Conservation (phyloP, 2,888 invertebrate species). For the Drosophila borealis region DNA sequence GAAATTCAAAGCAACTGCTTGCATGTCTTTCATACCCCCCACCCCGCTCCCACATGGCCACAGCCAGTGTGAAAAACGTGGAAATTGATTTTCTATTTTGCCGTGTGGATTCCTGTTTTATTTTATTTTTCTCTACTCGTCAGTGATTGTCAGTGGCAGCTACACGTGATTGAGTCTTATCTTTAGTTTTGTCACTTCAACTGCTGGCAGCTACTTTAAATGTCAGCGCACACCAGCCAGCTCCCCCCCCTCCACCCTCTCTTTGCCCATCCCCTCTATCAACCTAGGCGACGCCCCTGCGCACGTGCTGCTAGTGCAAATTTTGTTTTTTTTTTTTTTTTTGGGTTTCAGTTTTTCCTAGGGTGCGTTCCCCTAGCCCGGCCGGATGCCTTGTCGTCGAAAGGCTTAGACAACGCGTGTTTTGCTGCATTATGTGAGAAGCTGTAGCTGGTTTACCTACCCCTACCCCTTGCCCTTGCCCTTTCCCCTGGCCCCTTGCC, state of each 20-base stretch:
- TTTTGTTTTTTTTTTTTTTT: conserved; percentile 28
- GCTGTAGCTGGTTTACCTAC: conserved; percentile 10
- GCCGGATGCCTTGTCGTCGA: conserved; percentile 46
- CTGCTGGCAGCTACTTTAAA: conserved; percentile 78
- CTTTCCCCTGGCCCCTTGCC: conserved; percentile 7
- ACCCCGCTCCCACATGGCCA: conserved; percentile 11
- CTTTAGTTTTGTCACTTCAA: conserved; percentile 80
- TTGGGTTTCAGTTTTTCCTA: conserved; percentile 30
- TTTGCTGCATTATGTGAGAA: conserved; percentile 35
- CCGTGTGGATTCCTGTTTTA: conserved; percentile 35
- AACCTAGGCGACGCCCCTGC: background rate
- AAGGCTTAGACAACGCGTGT: conserved; percentile 67
- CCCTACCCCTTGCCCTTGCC: conserved; percentile 3
- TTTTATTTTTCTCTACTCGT: conserved; percentile 17
- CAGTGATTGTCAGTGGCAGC: conserved; percentile 69
- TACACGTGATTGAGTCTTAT: conserved; percentile 79
- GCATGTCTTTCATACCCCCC: conserved; percentile 48
- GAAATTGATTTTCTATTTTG: conserved; percentile 79
- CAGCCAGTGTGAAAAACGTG: conserved; percentile 62
- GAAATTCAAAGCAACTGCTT: conserved; percentile 79
- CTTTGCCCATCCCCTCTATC: conserved; percentile 12
- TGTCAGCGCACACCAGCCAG: conserved; percentile 60
- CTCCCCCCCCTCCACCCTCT: background rate
- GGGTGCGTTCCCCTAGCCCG: conserved; percentile 40
- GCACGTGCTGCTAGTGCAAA: conserved; percentile 64